Conservation (phyloP, 2,888 invertebrate species). For the Megaustenia siamemsis region DNA sequence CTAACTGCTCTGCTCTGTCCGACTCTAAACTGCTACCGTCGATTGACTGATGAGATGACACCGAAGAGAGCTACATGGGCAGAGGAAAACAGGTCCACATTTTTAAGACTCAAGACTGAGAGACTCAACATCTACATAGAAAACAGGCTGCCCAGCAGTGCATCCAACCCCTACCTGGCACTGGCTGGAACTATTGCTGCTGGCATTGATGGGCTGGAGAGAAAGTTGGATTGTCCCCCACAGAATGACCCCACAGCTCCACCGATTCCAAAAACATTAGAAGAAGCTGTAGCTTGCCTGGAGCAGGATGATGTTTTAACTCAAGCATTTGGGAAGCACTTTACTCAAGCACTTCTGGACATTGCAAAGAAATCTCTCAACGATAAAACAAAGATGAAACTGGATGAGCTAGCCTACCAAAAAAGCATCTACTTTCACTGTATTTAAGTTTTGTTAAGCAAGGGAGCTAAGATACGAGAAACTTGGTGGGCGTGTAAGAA, state of each 20-base stretch:
- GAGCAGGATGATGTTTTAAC: conserved; percentile 31
- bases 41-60: conserved; percentile 43
- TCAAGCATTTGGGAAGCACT: conserved; percentile 35
- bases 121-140: conserved; percentile 56
- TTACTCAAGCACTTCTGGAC: conserved; percentile 2
- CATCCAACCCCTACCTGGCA: conserved; percentile 57
- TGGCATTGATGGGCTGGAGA: conserved; percentile 57
- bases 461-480: too few species aligned
- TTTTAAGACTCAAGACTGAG: conserved; percentile 50
- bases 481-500: too few species aligned
- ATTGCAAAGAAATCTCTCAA: background rate
- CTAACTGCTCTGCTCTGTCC: conserved; percentile 55
- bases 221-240: conserved; percentile 53
- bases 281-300: conserved; percentile 13
- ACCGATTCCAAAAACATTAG: conserved; percentile 43
- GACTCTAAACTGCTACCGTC: conserved; percentile 57
- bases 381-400: background rate
- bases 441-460: background rate
- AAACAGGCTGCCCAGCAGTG: conserved; percentile 56
- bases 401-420: background rate
- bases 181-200: conserved; percentile 58
- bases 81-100: conserved; percentile 50
- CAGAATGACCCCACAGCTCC: conserved; percentile 30
- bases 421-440: conserved; percentile 27
- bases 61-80: conserved; percentile 56